A percentile compares a stretch with the other conserved stretches of the same genome.
Evolutionary conservation across 2,888 invertebrate species (phyloP).

Genomic region (Nomada hirtipes): DNA sequence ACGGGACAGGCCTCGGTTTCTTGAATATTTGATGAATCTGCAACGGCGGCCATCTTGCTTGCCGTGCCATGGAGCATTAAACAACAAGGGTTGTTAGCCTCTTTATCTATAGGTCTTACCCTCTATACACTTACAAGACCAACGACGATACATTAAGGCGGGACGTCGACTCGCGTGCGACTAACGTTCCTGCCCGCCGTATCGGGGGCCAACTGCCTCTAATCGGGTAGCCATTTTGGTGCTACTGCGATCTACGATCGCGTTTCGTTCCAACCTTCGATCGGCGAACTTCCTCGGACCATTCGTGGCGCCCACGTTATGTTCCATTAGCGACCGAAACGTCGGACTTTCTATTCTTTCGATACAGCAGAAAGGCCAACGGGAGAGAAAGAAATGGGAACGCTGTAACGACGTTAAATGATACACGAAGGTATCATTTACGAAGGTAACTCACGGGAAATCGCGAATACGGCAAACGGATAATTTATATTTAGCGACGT

Average conservation of each 20-base stretch:
- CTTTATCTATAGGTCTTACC: conserved; percentile 60
- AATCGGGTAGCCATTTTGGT: conserved; percentile 37
- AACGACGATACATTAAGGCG: conserved; percentile 33
- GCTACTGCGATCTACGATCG: not conserved
- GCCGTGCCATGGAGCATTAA: conserved; percentile 58
- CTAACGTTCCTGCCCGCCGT: conserved; percentile 25
- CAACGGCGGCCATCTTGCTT: conserved; percentile 67
- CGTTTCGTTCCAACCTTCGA: not conserved
- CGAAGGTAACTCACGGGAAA: conserved; percentile 5
- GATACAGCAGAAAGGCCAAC: too few relatives aligned
- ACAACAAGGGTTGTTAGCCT: conserved; percentile 72
- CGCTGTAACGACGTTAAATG: not conserved
- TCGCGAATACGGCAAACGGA: conserved; percentile 11
- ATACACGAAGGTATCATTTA: not conserved
- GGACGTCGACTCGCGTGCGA: conserved; percentile 19
- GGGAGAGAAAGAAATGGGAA: not conserved
- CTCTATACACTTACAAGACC: conserved; percentile 20
- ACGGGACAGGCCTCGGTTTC: conserved; percentile 52
- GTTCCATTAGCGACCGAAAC: too few relatives aligned
- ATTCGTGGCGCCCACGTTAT: too few relatives aligned
- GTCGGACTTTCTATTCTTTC: too few relatives aligned
- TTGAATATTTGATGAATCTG: conserved; percentile 68
- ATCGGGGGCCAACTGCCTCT: conserved; percentile 2
- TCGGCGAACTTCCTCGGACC: not conserved
- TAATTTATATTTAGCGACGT: conserved; percentile 33